These are phyloP conservation scores for Drosophila borealis DNA, from an alignment of 2,888 invertebrate species.

Conservation along the genomic window DNA sequence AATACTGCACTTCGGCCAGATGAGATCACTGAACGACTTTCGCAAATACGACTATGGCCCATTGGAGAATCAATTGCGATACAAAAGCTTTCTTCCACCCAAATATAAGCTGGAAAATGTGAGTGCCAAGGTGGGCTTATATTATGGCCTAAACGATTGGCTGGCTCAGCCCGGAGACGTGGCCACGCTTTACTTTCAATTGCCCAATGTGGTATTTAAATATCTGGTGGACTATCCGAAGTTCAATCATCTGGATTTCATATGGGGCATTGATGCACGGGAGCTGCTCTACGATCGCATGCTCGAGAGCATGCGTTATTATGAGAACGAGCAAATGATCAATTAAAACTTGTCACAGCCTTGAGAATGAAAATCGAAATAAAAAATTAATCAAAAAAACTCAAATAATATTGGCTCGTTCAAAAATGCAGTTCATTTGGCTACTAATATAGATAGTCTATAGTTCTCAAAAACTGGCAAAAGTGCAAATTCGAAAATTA, in stretches of 20 bases:
- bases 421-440: too few relatives aligned
- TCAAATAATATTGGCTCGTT: too few relatives aligned
- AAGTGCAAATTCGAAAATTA: too few relatives aligned
- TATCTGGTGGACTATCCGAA: conserved; percentile 86
- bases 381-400: too few relatives aligned
- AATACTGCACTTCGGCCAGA: conserved; percentile 90
- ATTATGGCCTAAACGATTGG: conserved; percentile 89
- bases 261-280: conserved; percentile 88
- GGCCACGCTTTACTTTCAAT: conserved; percentile 82
- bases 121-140: conserved; percentile 88
- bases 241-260: conserved; percentile 90
- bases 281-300: conserved; percentile 87
- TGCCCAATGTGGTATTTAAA: conserved; percentile 83
- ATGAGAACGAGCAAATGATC: conserved; percentile 57
- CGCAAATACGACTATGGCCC: conserved; percentile 87
- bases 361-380: too few relatives aligned
- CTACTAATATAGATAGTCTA: too few relatives aligned
- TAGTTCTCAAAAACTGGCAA: too few relatives aligned
- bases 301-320: conserved; percentile 85
- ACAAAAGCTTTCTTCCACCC: conserved; percentile 87
- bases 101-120: conserved; percentile 87
- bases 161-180: conserved; percentile 87
- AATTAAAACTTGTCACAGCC: too few relatives aligned
- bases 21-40: conserved; percentile 86
- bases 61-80: conserved; percentile 86